Evolutionary conservation across 2,113 vertebrate species (phyloP), one percentile per base, ranked within the genome.

Genomic region (Uropsilus gracilis): DNA sequence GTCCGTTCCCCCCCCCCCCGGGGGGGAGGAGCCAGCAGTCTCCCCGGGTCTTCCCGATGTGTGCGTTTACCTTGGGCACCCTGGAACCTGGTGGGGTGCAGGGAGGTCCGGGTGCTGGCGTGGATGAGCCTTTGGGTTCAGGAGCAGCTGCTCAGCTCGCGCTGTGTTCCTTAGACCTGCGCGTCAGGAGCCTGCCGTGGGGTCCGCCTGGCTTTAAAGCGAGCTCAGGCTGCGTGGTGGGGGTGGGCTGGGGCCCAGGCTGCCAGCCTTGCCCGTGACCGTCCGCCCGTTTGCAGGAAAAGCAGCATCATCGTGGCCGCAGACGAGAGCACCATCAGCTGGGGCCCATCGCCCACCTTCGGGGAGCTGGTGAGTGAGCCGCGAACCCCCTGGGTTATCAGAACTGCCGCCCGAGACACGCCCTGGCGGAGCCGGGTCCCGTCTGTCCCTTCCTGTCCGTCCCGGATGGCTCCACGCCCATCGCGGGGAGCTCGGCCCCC

Each of bases 281-380:
- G 7, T 32, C 5, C 46, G 1, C 88, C 94, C 1, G 0, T 81
- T 87, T 8, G 18, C 98, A 99, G 99, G 97, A 99, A 99, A 94
- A 99, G 99, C 98, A 99, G 99, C 93, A 99, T 99, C 85, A 98
- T 99, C 2, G 98, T 99, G 64, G 99, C 99, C 0, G 99, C 99
- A 0, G 99, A 99, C 20, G 99, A 99, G 97, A 99, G 99, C 97
- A 99, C 99, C 11, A 99, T 99, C 98, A 99, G 99, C 98, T 99
- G 99, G 99, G 99, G 99, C 0, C 99, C 99, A 0, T 99, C 99
- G 0, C 99, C 99, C 1, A 99, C 99, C 20, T 99, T 99, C 6
- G 99, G 99, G 91, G 99, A 99, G 78, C 98, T 99, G 99, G 99
- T 99, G 97, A 98, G 99, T 34, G 2, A 34, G 85, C 1, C 30